These are phyloP conservation scores for Phytoseiulus persimilis DNA, from an alignment of 2,888 invertebrate genomes.

Conservation along the genomic window DNA sequence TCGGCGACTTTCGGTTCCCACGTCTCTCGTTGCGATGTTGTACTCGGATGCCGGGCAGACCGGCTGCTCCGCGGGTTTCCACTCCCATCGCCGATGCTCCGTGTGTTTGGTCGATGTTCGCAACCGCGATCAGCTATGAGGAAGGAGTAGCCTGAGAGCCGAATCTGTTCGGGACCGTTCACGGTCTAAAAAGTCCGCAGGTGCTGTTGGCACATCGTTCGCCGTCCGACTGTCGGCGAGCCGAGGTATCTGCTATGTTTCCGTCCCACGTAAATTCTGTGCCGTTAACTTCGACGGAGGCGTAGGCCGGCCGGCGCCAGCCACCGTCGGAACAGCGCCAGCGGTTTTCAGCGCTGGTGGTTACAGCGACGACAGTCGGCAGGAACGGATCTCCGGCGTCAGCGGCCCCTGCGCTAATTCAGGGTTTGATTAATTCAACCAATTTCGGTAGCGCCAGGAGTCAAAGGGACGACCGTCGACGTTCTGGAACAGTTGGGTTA, in stretches of 20 bases:
- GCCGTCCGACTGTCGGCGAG: background rate
- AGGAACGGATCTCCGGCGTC: background rate
- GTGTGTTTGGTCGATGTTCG: background rate
- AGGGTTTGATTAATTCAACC: background rate
- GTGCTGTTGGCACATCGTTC: conserved; percentile 5
- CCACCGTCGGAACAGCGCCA: background rate
- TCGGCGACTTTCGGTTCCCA: no score
- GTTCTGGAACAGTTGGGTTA: background rate
- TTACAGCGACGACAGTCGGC: background rate
- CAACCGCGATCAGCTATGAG: background rate
- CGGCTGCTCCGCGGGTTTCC: no score
- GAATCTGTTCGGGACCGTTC: background rate
- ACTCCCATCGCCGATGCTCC: background rate
- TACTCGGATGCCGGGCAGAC: no score
- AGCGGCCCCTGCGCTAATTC: background rate
- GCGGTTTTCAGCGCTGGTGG: background rate
- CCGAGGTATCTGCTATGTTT: background rate
- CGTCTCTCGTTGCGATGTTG: no score
- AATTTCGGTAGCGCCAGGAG: background rate
- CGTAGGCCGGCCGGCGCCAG: background rate
- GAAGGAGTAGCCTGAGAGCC: background rate
- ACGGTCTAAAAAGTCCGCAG: conserved; percentile 5
- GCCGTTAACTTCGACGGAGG: background rate
- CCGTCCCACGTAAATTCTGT: conserved; percentile 5
- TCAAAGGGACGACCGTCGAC: background rate